phyloP scores from a whole-genome alignment of 37 sponge, comb jelly and placozoan genomes.

The Crambe crambe region DNA sequence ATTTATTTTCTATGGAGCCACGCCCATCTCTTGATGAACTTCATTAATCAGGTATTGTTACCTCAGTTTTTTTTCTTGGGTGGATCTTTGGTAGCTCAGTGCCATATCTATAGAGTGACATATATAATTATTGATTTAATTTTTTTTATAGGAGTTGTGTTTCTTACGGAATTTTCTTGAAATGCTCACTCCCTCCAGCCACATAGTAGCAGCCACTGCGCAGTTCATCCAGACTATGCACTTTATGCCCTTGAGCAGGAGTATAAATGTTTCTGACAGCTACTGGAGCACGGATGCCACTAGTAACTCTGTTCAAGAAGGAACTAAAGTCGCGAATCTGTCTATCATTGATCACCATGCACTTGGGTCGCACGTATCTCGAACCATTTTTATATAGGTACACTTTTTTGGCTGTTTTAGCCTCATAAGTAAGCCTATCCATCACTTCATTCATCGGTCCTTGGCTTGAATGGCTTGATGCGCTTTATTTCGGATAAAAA shows the following conservation, averaged over 20 bases:
- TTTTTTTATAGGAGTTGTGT: background rate
- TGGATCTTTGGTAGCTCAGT: background rate
- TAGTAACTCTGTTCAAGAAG: slow-evolving; percentile 74
- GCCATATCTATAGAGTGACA: background rate
- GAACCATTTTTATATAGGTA: slow-evolving; percentile 68
- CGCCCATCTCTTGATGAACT: no score
- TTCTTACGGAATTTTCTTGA: slow-evolving; percentile 69
- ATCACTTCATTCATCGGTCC: background rate
- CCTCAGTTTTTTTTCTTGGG: background rate
- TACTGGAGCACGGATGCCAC: slow-evolving; percentile 74
- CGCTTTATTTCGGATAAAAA: background rate
- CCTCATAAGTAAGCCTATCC: slow-evolving; percentile 30
- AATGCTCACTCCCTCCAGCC: slow-evolving; percentile 83
- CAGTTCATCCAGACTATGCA: slow-evolving; percentile 53
- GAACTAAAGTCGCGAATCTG: slow-evolving; percentile 78
- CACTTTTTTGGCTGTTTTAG: slow-evolving; percentile 56
- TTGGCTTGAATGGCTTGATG: slow-evolving; percentile 24
- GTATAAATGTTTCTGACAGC: slow-evolving; percentile 90
- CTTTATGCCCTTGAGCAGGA: slow-evolving; percentile 59
- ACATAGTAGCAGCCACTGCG: slow-evolving; percentile 75
- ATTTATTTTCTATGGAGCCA: background rate
- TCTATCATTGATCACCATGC: slow-evolving; percentile 74
- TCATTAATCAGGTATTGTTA: slow-evolving; percentile 15
- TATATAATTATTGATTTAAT: no score
- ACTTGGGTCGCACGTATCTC: slow-evolving; percentile 34